Evolutionary conservation across 2,888 invertebrate genomes (phyloP).

Genomic region (Phoronis australis): DNA sequence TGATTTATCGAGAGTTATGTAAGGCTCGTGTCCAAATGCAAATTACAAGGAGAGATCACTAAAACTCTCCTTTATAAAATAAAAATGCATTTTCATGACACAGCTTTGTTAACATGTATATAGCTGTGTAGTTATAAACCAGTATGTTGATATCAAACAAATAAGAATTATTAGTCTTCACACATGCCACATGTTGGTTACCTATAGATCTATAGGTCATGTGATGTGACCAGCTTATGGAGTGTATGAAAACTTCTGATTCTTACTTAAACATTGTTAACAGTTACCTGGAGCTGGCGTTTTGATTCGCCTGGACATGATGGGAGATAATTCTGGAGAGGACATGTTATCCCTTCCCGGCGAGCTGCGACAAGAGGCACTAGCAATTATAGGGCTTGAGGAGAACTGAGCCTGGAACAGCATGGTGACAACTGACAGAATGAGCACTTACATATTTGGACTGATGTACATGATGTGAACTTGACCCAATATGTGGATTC

Average conservation of each 20-base stretch:
- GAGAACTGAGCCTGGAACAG: constrained; percentile 35
- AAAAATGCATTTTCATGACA: too few relatives aligned
- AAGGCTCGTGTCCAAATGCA: too few relatives aligned
- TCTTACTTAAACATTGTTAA: too few relatives aligned
- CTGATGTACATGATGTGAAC: too few relatives aligned
- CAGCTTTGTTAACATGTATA: too few relatives aligned
- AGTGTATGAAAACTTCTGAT: too few relatives aligned
- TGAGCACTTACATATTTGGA: too few relatives aligned
- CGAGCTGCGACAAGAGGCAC: constrained; percentile 8
- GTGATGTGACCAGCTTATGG: not conserved
- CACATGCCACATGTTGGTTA: not conserved
- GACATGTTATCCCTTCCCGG: constrained; percentile 28
- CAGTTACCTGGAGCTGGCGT: not conserved
- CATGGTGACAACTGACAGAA: not conserved
- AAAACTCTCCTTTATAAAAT: too few relatives aligned
- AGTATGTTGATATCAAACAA: not conserved
- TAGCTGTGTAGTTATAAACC: not conserved
- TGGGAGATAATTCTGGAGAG: constrained; percentile 38
- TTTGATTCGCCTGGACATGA: too few relatives aligned
- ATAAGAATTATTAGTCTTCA: not conserved
- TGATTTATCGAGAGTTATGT: too few relatives aligned
- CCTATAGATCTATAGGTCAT: not conserved
- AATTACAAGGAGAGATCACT: too few relatives aligned
- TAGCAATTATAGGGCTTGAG: constrained; percentile 38
- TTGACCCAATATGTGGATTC: too few relatives aligned